Conservation (phyloP, 2,797 vertebrate genomes). For the Percopsis omiscomaycus region DNA sequence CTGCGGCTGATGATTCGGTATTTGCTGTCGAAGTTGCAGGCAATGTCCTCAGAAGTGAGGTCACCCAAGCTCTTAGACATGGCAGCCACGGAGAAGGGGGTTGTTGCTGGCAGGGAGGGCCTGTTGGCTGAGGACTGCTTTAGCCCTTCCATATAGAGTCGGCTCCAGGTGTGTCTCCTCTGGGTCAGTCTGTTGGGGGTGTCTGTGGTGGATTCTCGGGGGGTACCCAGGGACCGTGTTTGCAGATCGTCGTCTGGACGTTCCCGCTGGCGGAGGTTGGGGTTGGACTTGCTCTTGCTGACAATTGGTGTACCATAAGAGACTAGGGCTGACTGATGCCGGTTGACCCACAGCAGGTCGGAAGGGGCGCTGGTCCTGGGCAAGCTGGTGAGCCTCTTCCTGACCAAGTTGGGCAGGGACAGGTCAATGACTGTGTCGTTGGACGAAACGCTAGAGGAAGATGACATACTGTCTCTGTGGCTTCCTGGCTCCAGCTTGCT, state of each 20-base stretch:
- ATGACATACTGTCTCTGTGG: conserved; percentile 89
- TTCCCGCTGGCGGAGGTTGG: conserved; percentile 78
- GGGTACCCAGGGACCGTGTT: conserved; percentile 69
- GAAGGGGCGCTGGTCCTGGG: conserved; percentile 57
- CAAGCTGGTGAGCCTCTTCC: conserved; percentile 79
- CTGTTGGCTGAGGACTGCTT: conserved; percentile 71
- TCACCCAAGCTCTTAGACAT: conserved; percentile 98
- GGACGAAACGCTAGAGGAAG: conserved; percentile 94
- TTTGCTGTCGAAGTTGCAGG: conserved; percentile 96
- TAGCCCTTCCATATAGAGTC: conserved; percentile 85
- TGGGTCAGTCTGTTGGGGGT: conserved; percentile 63
- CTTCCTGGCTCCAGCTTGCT: conserved; percentile 83
- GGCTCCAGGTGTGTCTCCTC: conserved; percentile 86
- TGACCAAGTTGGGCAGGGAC: conserved; percentile 84
- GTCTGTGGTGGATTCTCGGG: conserved; percentile 44
- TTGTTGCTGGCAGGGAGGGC: conserved; percentile 26
- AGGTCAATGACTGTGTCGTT: conserved; percentile 92
- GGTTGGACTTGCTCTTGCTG: conserved; percentile 91
- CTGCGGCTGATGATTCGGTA: conserved; percentile 94
- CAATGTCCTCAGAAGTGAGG: conserved; percentile 96
- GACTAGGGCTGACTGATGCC: conserved; percentile 59
- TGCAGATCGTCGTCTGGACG: conserved; percentile 61
- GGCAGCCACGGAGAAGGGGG: conserved; percentile 38
- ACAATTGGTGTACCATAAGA: conserved; percentile 63
- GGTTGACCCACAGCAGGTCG: conserved; percentile 54